Base-by-base conservation (phyloP, 2,797 vertebrate genomes). In the Intellagama lesueurii region DNA sequence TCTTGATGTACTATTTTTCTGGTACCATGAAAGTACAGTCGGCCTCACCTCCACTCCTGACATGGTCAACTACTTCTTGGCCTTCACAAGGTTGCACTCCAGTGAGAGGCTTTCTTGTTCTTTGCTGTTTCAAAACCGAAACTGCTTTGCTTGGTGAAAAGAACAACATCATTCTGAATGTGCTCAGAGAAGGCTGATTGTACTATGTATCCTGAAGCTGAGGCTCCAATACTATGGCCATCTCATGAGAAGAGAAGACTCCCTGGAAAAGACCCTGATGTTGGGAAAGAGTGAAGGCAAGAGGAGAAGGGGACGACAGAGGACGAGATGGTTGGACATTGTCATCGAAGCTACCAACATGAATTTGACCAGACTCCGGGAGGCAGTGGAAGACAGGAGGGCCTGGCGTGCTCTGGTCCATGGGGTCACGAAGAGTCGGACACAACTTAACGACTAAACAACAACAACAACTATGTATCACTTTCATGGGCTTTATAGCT, bases 401-500 rank as follows among this genome's bases (percentile, higher is more conserved):
- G 40, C 40, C 40, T 40, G 40, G 40, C 40, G 40, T 40, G 40
- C 40, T 40, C 40, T 40, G 40, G 40, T 40, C 40, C 40, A 40
- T 40, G 40, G 40, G 40, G 40, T 40, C 40, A 40, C 40, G 40
- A 40, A 40, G 40, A 40, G 40, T 40, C 40, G 3, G 40, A 40
- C 40, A 40, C 3, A 3, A 40, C 40, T 40, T 40, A 40, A 40
- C 40, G 40, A 40, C 40, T 40, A 40, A 40, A 40, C 3, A 40
- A 40, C 40, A 40, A 40, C 40, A 40, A 40, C 40, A 40, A 89
- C 64, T 60, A 66, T 81, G 24, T 91, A 87, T 47, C 17, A 32
- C 84, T 90, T 92, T 80, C 85, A 49, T 75, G 35, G 22, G 14
- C 76, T 93, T 79, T 77, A 91, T 92, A 79, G 82, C 89, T 90